Evolutionary conservation across 1,140 invertebrate genomes (phyloP), one percentile per base, ranked within the genome.

Genomic region (Heliconius eleuchia): DNA sequence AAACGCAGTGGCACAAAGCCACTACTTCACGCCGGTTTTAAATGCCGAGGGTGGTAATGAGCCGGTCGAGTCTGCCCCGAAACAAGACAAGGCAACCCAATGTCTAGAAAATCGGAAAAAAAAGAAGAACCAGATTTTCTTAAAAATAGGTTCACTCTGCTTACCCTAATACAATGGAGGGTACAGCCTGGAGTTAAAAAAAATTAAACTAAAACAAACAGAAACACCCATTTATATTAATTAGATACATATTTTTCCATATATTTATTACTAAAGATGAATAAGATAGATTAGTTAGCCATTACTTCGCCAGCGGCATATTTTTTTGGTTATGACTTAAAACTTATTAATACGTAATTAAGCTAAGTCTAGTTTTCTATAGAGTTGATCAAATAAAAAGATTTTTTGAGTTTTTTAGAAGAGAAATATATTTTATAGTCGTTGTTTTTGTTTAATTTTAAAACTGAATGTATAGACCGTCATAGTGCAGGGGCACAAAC

Each of bases 251-350:
- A 66, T 66, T 27, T 66, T 27, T 13, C 3, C 13, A 9, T 16
- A 27, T 30, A 66, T n/a, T 30, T 66, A 66, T 66, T 16, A 16
- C 55, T n/a, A 60, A 60, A 66, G 60, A 66, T 66, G 60, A 66
- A 30, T n/a, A 66, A 66, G 60, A 66, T 66, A 66, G 60, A 66
- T 66, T 66, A 66, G 60, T 66, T 23, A n/a, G 57, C 57, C 23
- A 27, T 60, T 27, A 60, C 3, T 60, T 30, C 11, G 60, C 60
- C 23, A 27, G 60, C 60, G 60, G 60, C 60, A 6, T 16, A 66
- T 66, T 30, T 66, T 23, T 66, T 46, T 66, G 30, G 23, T 66
- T 66, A 5, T 16, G 13, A n/a, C 9, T 23, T 60, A 60, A 11
- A 60, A 60, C 9, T 8, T 60, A 60, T 60, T 60, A 60, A 30